Evolutionary conservation across 2,113 vertebrate species (phyloP), one percentile per base, ranked within the genome.

Genomic region (Pangasianodon gigas): DNA sequence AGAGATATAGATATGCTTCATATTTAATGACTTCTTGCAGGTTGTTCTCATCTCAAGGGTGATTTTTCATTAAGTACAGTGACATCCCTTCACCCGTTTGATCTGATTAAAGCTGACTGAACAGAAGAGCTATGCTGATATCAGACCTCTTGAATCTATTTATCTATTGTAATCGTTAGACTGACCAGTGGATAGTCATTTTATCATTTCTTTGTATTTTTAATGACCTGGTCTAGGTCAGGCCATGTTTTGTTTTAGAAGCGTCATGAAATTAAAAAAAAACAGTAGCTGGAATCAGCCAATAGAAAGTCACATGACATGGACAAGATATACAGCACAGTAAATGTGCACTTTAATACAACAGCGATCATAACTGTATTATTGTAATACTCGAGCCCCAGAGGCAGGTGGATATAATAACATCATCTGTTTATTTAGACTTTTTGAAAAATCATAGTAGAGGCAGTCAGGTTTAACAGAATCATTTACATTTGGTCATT

Each of bases 61-160:
- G 58, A 84, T 74, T 24, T 58, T 62, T 84, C 24, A 62, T 84
- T 46, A 84, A 62, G 32, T 56, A 84, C 81, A 84, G 6, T 60
- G 52, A 46, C 21, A 46, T 62, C 21, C 21, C 8, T 44, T 84
- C n/a, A 84, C 26, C 32, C 7, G 18, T 29, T 84, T 84, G 19
- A 84, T 46, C 58, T 60, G 83, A 65, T 65, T 85, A 46, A 2
- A 58, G 19, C 10, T 85, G 83, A 65, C 19, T 44, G 48, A 77
- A 46, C 8, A 46, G 19, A 19, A 77, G 41, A 9, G 0, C 14
- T 74, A 46, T 24, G 8, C 37, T 48, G 24, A 79, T 13, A 48
- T 13, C 74, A 77, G 7, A 7, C 11, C 2, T 46, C 21, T 44
- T 77, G 1, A 77, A 11, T 46, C 2, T 29, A 1, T 79, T 44